These are phyloP conservation scores for Bovichtus variegatus DNA, from an alignment of 2,797 vertebrate species.

Conservation along the genomic window DNA sequence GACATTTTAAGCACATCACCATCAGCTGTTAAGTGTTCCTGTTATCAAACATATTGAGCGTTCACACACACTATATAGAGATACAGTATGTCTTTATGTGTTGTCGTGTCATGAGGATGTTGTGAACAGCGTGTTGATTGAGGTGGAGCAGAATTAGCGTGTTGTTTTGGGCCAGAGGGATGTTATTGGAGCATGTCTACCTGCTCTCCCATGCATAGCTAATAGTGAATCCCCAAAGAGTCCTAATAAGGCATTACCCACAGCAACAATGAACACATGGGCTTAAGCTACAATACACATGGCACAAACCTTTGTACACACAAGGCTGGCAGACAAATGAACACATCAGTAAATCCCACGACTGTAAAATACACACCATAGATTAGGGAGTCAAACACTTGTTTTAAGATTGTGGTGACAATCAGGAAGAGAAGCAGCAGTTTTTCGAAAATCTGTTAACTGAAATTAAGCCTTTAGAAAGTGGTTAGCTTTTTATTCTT, in stretches of 20 bases:
- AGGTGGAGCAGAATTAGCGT: constrained; percentile 61
- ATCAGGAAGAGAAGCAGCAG: constrained; percentile 7
- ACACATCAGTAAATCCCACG: constrained; percentile 26
- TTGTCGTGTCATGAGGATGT: not conserved
- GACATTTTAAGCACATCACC: constrained; percentile 10
- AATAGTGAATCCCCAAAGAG: constrained; percentile 62
- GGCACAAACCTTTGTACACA: constrained; percentile 37
- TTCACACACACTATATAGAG: not conserved
- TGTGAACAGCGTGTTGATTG: constrained; percentile 32
- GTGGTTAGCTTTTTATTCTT: constrained; percentile 50
- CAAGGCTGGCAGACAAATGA: constrained; percentile 37
- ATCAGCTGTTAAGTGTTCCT: not conserved
- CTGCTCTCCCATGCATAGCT: constrained; percentile 67
- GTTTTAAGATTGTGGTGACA: not conserved
- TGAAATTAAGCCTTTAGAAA: constrained; percentile 46
- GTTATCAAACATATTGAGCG: not conserved
- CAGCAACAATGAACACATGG: constrained; percentile 43
- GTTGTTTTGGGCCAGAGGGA: constrained; percentile 53
- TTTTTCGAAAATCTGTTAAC: not conserved
- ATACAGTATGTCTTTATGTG: constrained; percentile 3
- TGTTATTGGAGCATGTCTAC: constrained; percentile 68
- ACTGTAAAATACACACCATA: constrained; percentile 33
- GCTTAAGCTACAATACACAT: constrained; percentile 43
- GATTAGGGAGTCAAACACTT: not conserved
- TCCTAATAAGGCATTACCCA: constrained; percentile 57